Evolutionary conservation across 2,113 vertebrate genomes (phyloP), one percentile per base, ranked within the genome.

Genomic region (Oenanthe oenanthe): DNA sequence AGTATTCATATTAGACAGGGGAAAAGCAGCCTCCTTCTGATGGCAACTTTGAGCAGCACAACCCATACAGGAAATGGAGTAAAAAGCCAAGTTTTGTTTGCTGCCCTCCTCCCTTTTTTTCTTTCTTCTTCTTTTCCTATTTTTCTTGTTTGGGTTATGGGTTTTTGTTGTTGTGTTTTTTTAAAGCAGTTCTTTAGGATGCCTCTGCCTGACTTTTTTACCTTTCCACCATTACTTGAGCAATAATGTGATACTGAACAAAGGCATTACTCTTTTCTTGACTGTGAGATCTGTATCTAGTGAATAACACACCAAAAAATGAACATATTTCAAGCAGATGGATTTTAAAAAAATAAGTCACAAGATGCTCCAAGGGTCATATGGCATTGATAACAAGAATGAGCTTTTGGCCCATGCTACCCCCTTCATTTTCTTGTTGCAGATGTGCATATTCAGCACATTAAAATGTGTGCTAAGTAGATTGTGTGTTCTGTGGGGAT

Each of bases 21-120:
- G 87, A 79, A 93, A 93, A 88, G 58, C 58, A 78, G 71, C 16
- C 58, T 87, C 18, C 70, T 95, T 26, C 43, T 91, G 56, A 91
- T 0, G 3, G 61, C 45, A 42, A 28, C 34, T 36, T 75, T 61
- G 36, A 85, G 57, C 13, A 12, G 54, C 45, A 28, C 61, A 85
- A 75, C 47, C 66, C 19, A 2, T 61, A 48, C 50, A 88, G 54
- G 62, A 56, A 56, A 56, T 20, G 31, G 18, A 91, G 29, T 63
- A 91, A 66, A 81, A 75, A 92, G 73, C 36, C 68, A 75, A 53
- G 36, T 61, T 88, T 78, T 75, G 17, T 87, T 91, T 91, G 26
- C 45, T 6, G 2, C 45, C 10, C 7, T 8, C 5, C 6, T 10
- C 13, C 24, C 17, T 2, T 4, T 2, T 7, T 6, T 8, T 29